A percentile compares a stretch with the other conserved stretches of the same genome.
These are phyloP conservation scores for Littorina saxatilis DNA, from an alignment of 1,140 invertebrate species.

Conservation along the genomic window DNA sequence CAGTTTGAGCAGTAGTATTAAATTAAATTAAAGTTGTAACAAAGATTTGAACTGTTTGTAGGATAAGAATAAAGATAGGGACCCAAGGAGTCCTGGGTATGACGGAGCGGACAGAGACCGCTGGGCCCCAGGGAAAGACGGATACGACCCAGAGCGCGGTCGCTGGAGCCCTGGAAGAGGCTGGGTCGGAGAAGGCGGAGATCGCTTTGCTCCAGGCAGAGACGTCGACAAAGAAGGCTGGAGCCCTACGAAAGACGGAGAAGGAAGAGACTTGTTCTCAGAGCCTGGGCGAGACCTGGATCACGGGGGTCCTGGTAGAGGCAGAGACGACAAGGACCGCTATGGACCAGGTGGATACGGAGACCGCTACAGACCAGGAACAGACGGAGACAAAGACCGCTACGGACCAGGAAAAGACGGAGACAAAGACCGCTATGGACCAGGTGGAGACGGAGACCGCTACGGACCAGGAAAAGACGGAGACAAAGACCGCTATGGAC, in stretches of 20 bases:
- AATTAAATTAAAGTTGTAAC: no score
- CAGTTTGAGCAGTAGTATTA: no score
- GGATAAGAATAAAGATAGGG: background rate
- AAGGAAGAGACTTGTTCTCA: background rate
- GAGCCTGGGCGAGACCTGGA: background rate
- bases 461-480: background rate
- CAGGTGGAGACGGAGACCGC: background rate
- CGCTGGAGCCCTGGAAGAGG: background rate
- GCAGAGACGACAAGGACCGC: no score
- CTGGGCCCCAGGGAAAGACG: background rate
- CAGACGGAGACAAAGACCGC: conserved; percentile 1
- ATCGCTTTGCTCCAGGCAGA: background rate
- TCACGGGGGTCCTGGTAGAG: background rate
- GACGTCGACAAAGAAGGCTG: background rate
- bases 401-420: background rate
- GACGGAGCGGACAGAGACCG: background rate
- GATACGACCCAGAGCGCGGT: background rate
- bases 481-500: background rate
- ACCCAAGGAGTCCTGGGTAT: background rate
- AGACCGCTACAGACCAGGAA: background rate
- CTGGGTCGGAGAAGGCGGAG: background rate
- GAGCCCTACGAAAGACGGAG: background rate
- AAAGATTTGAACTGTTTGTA: no score
- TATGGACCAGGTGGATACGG: background rate
- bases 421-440: background rate